Conservation (phyloP, 2,113 vertebrate genomes). For the Coturnix japonica region DNA sequence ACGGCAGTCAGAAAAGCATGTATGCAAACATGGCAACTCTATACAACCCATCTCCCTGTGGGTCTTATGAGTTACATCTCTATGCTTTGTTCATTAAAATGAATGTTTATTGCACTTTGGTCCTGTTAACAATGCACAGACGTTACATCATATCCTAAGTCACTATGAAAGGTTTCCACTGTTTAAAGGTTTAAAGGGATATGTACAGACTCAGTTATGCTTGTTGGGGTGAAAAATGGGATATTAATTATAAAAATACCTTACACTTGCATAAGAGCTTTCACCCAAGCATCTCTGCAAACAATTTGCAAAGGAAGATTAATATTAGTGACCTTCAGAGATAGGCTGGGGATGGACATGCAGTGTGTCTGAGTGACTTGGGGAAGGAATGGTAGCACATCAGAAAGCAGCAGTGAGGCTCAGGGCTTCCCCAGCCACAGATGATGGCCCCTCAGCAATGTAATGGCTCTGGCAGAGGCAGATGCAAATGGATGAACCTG, state of each 20-base stretch:
- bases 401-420: constrained; percentile 6
- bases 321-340: not conserved
- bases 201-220: not conserved
- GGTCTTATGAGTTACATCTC: constrained; percentile 65
- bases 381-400: not conserved
- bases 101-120: constrained; percentile 63
- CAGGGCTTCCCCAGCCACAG: not conserved
- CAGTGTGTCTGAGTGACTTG: not conserved
- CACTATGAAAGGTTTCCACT: constrained; percentile 54
- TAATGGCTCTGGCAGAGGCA: not conserved
- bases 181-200: constrained; percentile 51
- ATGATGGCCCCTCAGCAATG: not conserved
- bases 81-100: constrained; percentile 63
- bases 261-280: not conserved
- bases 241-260: constrained; percentile 6
- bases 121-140: constrained; percentile 57
- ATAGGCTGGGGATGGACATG: not conserved
- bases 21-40: constrained; percentile 61
- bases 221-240: not conserved
- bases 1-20: constrained; percentile 59
- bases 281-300: not conserved
- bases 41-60: constrained; percentile 24
- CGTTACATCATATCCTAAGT: constrained; percentile 70
- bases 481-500: constrained; percentile 46
- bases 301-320: not conserved